A percentile compares a stretch with the other conserved stretches of the same genome.
These are phyloP conservation scores for Porites cylindrica DNA, from an alignment of 92 coral and sea anemone species.

Conservation along the genomic window DNA sequence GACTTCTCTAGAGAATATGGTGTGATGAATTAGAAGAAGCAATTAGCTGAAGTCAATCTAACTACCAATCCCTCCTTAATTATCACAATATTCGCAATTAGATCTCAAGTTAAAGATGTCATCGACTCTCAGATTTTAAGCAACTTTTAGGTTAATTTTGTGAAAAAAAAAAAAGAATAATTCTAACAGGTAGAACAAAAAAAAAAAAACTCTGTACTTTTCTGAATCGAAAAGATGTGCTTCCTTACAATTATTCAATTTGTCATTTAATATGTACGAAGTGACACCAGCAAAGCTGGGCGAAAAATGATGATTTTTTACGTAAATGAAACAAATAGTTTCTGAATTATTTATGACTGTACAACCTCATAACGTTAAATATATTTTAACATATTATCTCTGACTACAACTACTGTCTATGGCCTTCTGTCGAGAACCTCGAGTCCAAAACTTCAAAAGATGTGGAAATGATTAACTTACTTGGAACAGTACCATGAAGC, in stretches of 20 bases:
- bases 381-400: not conserved
- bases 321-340: not conserved
- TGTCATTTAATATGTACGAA: not conserved
- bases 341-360: conserved; percentile 13
- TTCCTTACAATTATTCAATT: not conserved
- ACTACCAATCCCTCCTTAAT: not conserved
- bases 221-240: not conserved
- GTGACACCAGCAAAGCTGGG: not conserved
- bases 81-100: not conserved
- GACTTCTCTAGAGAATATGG: not conserved
- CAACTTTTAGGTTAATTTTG: not conserved
- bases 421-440: not conserved
- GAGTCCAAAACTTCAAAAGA: not conserved
- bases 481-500: no score
- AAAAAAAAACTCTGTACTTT: not conserved
- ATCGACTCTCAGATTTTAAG: not conserved
- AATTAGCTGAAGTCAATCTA: not conserved
- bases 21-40: not conserved
- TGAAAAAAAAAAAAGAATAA: not conserved
- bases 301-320: not conserved
- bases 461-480: no score
- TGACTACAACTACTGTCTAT: no score
- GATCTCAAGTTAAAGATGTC: no score
- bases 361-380: conserved; percentile 10
- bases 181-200: not conserved